These are phyloP conservation scores for Drosophila kuntzei DNA, from an alignment of 2,888 invertebrate genomes.

Conservation along the genomic window DNA sequence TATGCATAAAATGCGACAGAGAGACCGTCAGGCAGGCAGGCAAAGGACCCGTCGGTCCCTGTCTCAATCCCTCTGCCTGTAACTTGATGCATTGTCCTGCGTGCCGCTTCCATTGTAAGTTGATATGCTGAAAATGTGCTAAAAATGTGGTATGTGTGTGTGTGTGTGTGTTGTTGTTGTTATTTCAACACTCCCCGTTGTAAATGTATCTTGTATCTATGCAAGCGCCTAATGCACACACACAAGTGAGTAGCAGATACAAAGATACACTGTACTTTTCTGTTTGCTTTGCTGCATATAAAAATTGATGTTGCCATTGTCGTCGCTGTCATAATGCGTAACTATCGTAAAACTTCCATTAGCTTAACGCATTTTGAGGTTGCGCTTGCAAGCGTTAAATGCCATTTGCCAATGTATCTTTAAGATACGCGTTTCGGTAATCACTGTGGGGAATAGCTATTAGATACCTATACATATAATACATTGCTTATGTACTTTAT, in stretches of 20 bases:
- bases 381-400: conserved; percentile 7
- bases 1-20: conserved; percentile 60
- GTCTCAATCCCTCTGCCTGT: conserved; percentile 41
- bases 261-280: conserved; percentile 66
- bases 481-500: not conserved
- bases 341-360: conserved; percentile 79
- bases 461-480: conserved; percentile 16
- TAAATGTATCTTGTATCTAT: conserved; percentile 39
- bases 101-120: conserved; percentile 65
- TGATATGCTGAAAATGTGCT: conserved; percentile 79
- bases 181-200: conserved; percentile 36
- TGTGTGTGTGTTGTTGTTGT: conserved; percentile 22
- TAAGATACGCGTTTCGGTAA: conserved; percentile 31
- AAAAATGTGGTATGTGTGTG: conserved; percentile 68
- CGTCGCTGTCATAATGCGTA: conserved; percentile 43
- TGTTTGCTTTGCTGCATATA: conserved; percentile 47
- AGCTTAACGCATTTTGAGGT: conserved; percentile 44
- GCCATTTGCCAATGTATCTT: conserved; percentile 26
- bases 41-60: not conserved
- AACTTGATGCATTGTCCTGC: conserved; percentile 74
- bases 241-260: conserved; percentile 1
- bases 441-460: conserved; percentile 20
- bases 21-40: not conserved
- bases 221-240: conserved; percentile 59
- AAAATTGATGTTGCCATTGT: conserved; percentile 47